phyloP scores from a whole-genome alignment of 2,113 vertebrate species.

The Pelecanus crispus region DNA sequence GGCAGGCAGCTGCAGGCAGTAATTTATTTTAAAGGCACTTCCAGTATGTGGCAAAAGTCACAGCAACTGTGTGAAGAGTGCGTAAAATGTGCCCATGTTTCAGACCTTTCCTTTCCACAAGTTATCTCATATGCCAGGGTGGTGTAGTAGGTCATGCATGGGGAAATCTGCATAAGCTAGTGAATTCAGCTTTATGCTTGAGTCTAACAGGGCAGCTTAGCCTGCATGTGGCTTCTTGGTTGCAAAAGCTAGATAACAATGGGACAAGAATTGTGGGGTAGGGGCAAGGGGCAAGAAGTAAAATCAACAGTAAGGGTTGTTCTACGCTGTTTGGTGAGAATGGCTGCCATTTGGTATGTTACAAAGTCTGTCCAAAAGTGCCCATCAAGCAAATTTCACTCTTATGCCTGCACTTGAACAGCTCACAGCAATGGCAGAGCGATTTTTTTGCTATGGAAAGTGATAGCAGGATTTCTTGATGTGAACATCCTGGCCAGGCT shows the following conservation, averaged over 20 bases:
- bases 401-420: neutral
- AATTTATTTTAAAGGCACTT: neutral
- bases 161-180: neutral
- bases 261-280: fast-evolving
- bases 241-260: neutral
- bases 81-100: neutral
- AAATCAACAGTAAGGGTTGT: neutral
- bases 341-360: neutral
- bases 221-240: neutral
- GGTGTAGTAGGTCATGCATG: neutral
- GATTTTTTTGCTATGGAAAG: neutral
- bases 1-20: neutral
- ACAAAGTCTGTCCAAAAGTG: neutral
- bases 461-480: neutral
- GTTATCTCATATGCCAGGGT: neutral
- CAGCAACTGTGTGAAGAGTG: neutral
- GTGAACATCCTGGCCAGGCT: neutral
- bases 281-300: neutral
- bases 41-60: neutral
- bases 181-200: neutral
- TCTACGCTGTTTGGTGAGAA: neutral
- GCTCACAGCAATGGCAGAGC: neutral
- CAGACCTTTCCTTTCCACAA: neutral
- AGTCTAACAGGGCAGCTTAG: neutral
- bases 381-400: neutral